Base-by-base conservation (phyloP, 2,797 vertebrate species). In the Mus caroli region DNA sequence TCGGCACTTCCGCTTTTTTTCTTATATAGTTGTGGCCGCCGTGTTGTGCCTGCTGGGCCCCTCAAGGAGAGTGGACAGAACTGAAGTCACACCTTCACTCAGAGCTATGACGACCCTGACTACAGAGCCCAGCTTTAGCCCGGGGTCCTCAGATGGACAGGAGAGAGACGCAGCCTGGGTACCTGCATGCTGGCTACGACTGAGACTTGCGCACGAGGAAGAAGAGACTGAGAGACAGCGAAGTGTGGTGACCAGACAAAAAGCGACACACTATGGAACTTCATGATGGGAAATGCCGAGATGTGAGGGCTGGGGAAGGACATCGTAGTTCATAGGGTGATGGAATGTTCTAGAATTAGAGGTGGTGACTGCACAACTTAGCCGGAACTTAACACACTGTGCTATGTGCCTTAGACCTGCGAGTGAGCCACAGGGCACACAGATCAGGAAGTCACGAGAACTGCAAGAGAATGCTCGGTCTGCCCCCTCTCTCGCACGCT, bases 211-310 rank as follows among this genome's bases (percentile, higher is more conserved):
- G 40, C 3, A 52, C 26, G 9, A 60, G n/a, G 31, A 13, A 1
- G 82, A 13, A 1, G 83, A 40, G 1, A 8, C 86, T 8, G 3
- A 75, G 37, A 13, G 3, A 11, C 3, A 11, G 37, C 26, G 20
- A 20, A 28, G 34, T 20, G 14, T 40, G 26, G 52, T 28, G 52
- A 19, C 17, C 46, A 43, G 78, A 43, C 50, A 34, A 11, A 69
- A 46, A 24, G 54, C 64, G 22, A n/a, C n/a, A 58, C 14, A 34
- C 17, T 7, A 8, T 34, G 34, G 19, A 31, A 50, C 28, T n/a
- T 22, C 2, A 6, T 1, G 0, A 26, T 1, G 6, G 12, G 0
- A 58, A 3, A 9, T 2, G 6, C 46, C 1, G 15, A 22, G 71
- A 73, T 12, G 20, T 40, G 37, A 40, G 71, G 37, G 37, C n/a